Base-by-base conservation (phyloP, 2,797 vertebrate genomes). In the Harpagifer antarcticus region DNA sequence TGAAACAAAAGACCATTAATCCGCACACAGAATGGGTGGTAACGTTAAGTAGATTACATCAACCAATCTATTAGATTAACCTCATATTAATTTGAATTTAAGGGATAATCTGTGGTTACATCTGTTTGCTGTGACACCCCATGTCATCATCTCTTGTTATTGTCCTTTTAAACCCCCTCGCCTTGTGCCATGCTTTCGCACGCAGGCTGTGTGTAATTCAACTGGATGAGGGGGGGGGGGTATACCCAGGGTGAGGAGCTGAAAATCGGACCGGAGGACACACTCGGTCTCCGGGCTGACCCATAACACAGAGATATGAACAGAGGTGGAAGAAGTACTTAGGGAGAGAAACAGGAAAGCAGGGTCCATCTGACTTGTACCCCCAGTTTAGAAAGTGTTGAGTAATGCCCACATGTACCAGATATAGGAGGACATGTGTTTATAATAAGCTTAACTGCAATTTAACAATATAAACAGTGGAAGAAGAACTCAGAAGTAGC, bases 271-370 rank as follows among this genome's bases (percentile, higher is more conserved):
- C 85, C 57, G 56, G 58, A 80, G 77, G 85, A 37, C 83, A 58
- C 72, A 67, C 87, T 74, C 49, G 93, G 92, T 88, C 90, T 90
- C 89, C 78, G 12, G 64, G 57, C 78, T 93, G 93, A 93, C 91
- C 91, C 68, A 52, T 33, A 49, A 48, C 23, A 31, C 57, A 8
- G 66, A 68, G 62, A 52, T 55, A 57, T 43, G 44, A 2, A 4
- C 33, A 37, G 8, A 37, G 8, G 8, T 37, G 33, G 33, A 37
- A 37, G 33, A 37, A 37, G 33, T 37, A 37, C 33, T 37, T 27
- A 27, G 27, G 27, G 4, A 27, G 27, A 27, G 27, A 27, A 5
- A 27, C 27, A 27, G 27, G 33, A 37, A 37, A 8, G 33, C 33
- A 37, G 33, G 33, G 8, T 37, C 33, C 33, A 37, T 37, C 33